These are phyloP conservation scores for Mongoloraphidia duomilia DNA, from an alignment of 2,888 invertebrate species.

Conservation along the genomic window DNA sequence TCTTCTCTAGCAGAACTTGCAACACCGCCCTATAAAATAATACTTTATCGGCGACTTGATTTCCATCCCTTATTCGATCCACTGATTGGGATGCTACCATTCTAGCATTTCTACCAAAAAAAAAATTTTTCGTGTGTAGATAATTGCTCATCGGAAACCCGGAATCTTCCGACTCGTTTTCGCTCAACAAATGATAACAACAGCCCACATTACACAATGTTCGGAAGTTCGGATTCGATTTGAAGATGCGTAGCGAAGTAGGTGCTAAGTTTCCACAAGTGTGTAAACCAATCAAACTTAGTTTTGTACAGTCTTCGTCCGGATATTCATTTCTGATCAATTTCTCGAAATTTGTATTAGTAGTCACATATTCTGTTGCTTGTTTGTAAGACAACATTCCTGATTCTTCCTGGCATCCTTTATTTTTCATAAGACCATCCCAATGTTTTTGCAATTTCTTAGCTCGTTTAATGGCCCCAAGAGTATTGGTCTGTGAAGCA, in stretches of 20 bases:
- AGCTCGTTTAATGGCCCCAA: slow-evolving; percentile 46
- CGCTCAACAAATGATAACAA: slow-evolving; percentile 72
- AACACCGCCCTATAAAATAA: slow-evolving; percentile 65
- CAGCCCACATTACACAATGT: slow-evolving; percentile 73
- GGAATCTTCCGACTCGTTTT: slow-evolving; percentile 30
- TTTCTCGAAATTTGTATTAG: slow-evolving; percentile 36
- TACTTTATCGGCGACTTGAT: slow-evolving; percentile 44
- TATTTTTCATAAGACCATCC: slow-evolving; percentile 22
- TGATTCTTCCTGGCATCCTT: slow-evolving; percentile 18
- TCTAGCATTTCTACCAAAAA: slow-evolving; percentile 59
- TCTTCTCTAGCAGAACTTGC: slow-evolving; percentile 41
- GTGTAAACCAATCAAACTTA: slow-evolving; percentile 64
- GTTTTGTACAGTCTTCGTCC: slow-evolving; percentile 22
- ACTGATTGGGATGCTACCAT: slow-evolving; percentile 77
- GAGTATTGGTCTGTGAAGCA: slow-evolving; percentile 49
- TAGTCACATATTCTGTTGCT: slow-evolving; percentile 43
- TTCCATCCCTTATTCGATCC: slow-evolving; percentile 44
- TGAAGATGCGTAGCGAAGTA: slow-evolving; percentile 55
- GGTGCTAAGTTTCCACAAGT: slow-evolving; percentile 78
- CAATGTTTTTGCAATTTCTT: slow-evolving; percentile 30
- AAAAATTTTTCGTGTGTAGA: slow-evolving; percentile 34
- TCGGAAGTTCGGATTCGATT: slow-evolving; percentile 34
- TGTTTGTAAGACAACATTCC: slow-evolving; percentile 40
- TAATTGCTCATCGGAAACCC: slow-evolving; percentile 57
- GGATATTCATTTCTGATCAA: slow-evolving; percentile 37